These are phyloP conservation scores for Dastarcus helophoroides DNA, from an alignment of 2,888 invertebrate species.

Conservation along the genomic window DNA sequence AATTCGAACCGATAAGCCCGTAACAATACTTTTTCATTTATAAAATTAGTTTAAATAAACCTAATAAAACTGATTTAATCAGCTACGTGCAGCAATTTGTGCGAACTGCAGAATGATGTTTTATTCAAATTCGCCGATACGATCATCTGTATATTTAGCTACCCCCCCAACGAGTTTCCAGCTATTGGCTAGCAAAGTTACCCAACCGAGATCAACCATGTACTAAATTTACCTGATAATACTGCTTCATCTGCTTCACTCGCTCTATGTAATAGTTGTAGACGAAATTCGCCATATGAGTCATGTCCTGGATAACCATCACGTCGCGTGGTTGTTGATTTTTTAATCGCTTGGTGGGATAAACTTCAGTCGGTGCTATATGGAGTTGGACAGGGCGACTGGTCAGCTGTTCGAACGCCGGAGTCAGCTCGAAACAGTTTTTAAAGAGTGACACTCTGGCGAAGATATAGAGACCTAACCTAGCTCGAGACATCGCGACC, in stretches of 20 bases:
- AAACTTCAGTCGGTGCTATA: slow-evolving; percentile 67
- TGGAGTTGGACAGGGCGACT: slow-evolving; percentile 70
- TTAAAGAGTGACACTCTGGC: slow-evolving; percentile 85
- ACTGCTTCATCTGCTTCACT: slow-evolving; percentile 51
- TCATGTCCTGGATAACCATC: slow-evolving; percentile 71
- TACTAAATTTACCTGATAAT: slow-evolving; percentile 37
- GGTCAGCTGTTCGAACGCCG: slow-evolving; percentile 87
- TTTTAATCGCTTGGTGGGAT: slow-evolving; percentile 55
- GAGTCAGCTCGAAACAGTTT: slow-evolving; percentile 94
- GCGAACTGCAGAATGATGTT: too few relatives aligned
- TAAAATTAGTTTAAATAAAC: too few relatives aligned
- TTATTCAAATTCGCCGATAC: too few relatives aligned
- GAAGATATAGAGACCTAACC: slow-evolving; percentile 93
- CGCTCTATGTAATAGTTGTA: slow-evolving; percentile 81
- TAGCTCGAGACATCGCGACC: slow-evolving; percentile 95
- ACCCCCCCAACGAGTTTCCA: too few relatives aligned
- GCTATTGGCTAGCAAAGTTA: too few relatives aligned
- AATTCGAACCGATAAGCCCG: too few relatives aligned
- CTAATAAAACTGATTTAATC: too few relatives aligned
- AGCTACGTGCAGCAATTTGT: too few relatives aligned
- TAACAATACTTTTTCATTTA: too few relatives aligned
- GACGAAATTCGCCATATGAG: slow-evolving; percentile 91
- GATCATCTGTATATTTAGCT: too few relatives aligned
- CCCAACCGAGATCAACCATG: too few relatives aligned
- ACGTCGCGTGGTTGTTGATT: slow-evolving; percentile 38